These are phyloP conservation scores for Psilanteris sp. DNA, from an alignment of 1,140 invertebrate genomes.

Conservation along the genomic window DNA sequence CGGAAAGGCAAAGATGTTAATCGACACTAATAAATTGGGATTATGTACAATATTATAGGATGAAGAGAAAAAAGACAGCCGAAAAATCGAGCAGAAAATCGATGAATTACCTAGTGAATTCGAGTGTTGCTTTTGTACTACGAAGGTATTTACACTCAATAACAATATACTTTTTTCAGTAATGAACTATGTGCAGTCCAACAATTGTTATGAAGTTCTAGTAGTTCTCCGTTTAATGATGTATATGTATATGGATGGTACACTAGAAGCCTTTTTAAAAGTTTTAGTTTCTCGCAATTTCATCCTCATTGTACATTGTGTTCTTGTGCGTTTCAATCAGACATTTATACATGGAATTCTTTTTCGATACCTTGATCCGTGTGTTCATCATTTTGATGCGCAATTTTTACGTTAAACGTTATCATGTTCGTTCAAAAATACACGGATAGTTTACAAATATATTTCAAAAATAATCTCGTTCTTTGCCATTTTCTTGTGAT, in stretches of 20 bases:
- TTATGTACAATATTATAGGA: conserved; percentile 81
- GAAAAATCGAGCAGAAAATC: conserved; percentile 84
- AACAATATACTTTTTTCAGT: conserved; percentile 57
- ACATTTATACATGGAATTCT: too few species aligned
- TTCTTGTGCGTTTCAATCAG: too few species aligned
- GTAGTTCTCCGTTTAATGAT: conserved; percentile 50
- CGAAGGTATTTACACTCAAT: conserved; percentile 87
- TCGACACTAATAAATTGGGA: conserved; percentile 56
- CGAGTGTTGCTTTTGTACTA: conserved; percentile 97
- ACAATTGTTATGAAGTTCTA: conserved; percentile 54
- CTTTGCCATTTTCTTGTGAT: too few species aligned
- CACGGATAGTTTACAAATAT: too few species aligned
- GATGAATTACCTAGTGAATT: conserved; percentile 93
- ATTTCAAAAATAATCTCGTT: too few species aligned
- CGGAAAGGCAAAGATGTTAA: conserved; percentile 33
- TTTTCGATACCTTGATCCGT: too few species aligned
- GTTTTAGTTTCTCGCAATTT: conserved; percentile 12
- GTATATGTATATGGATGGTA: conserved; percentile 56
- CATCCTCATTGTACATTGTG: conserved; percentile 3
- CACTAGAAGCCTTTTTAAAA: conserved; percentile 41
- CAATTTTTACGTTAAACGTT: too few species aligned
- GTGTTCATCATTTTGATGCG: too few species aligned
- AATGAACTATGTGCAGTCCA: conserved; percentile 53
- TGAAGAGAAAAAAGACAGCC: conserved; percentile 85
- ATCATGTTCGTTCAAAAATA: too few species aligned